These are phyloP conservation scores for Petrocephalus sullivani DNA, from an alignment of 2,797 vertebrate genomes.

Conservation along the genomic window DNA sequence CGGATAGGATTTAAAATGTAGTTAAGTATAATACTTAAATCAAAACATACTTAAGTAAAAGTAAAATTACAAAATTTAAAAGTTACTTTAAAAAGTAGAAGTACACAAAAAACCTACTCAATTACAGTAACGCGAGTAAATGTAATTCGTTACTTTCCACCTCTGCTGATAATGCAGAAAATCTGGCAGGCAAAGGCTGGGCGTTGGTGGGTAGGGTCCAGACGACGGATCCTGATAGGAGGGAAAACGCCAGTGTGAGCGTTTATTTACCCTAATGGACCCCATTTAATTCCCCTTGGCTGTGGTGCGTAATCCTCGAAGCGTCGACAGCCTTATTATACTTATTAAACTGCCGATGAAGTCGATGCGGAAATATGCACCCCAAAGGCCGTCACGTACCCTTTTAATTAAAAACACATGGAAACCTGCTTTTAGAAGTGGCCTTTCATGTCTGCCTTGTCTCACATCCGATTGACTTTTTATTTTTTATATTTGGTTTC, in stretches of 20 bases:
- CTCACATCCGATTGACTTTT: constrained; percentile 28
- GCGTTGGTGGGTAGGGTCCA: not conserved
- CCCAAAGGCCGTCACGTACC: constrained; percentile 41
- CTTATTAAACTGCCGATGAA: constrained; percentile 26
- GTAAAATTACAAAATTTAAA: too few species aligned
- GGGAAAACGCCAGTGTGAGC: not conserved
- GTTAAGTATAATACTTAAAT: too few species aligned
- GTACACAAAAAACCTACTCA: too few species aligned
- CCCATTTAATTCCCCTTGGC: constrained; percentile 20
- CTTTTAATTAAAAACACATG: constrained; percentile 43
- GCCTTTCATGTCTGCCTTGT: constrained; percentile 15
- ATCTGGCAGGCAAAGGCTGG: not conserved
- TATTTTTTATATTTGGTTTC: constrained; percentile 24
- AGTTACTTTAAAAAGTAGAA: too few species aligned
- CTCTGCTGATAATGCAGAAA: too few species aligned
- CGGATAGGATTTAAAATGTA: too few species aligned
- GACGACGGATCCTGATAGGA: not conserved
- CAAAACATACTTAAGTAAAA: too few species aligned
- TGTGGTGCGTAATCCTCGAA: constrained; percentile 15
- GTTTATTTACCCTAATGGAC: constrained; percentile 4
- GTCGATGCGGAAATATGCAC: constrained; percentile 31
- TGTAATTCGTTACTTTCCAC: too few species aligned
- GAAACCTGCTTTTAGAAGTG: constrained; percentile 27
- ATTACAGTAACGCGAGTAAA: too few species aligned
- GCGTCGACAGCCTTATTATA: constrained; percentile 22